Evolutionary conservation across 1,140 invertebrate genomes (phyloP).

Genomic region (Drosophila obscura): DNA sequence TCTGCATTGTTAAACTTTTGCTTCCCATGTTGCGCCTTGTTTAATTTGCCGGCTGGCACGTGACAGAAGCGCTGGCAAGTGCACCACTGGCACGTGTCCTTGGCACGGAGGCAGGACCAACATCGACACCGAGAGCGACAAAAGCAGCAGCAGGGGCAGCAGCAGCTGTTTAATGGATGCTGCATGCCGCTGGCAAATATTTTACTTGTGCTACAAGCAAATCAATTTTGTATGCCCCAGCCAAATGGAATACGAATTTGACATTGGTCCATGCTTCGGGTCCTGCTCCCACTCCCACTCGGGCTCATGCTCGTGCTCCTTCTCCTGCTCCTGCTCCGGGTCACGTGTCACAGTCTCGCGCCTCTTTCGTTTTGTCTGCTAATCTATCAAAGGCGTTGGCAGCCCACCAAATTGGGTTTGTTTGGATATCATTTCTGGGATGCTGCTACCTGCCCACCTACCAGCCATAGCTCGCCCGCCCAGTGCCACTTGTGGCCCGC

Average conservation of each 20-base stretch:
- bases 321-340: slow-evolving; percentile 30
- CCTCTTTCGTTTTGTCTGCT: slow-evolving; percentile 75
- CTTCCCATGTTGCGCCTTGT: slow-evolving; percentile 61
- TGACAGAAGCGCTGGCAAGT: slow-evolving; percentile 65
- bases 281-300: slow-evolving; percentile 6
- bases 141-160: neutral
- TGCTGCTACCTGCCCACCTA: slow-evolving; percentile 24
- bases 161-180: slow-evolving; percentile 60
- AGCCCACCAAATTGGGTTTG: slow-evolving; percentile 78
- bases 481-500: slow-evolving; percentile 61
- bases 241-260: slow-evolving; percentile 71
- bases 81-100: slow-evolving; percentile 64
- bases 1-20: slow-evolving; percentile 82
- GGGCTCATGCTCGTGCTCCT: neutral
- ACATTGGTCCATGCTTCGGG: slow-evolving; percentile 44
- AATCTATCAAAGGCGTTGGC: slow-evolving; percentile 81
- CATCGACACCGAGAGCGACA: too few species aligned
- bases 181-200: slow-evolving; percentile 67
- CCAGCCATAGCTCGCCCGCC: slow-evolving; percentile 40
- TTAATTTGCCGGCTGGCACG: slow-evolving; percentile 77
- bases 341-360: slow-evolving; percentile 73
- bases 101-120: slow-evolving; percentile 15
- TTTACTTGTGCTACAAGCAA: slow-evolving; percentile 68
- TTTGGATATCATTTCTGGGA: slow-evolving; percentile 72
- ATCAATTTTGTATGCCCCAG: slow-evolving; percentile 73